Evolutionary conservation across 92 coral and sea anemone genomes (phyloP), one percentile per base, ranked within the genome.

Genomic region (Zoanthus sociatus): DNA sequence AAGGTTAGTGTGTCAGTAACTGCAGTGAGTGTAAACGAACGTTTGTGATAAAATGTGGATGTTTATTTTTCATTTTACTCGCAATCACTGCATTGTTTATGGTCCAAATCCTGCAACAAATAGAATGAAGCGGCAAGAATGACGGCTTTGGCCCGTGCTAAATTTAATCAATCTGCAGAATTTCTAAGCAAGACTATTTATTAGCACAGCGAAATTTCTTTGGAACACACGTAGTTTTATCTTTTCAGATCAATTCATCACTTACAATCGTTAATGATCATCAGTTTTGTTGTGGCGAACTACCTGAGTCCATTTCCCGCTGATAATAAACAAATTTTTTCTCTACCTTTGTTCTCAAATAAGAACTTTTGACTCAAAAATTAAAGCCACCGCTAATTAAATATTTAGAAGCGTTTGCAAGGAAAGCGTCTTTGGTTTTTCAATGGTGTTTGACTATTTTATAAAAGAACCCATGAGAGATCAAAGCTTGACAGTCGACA

Each of bases 1-100:
- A 95, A 95, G 96, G 98, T 93, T 71, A 84, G 93, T 30, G 30
- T 13, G 32, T 6, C 26, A 26, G 33, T 61, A 26, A 26, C 26
- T 26, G 26, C 26, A 26, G 63, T 58, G 3, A 14, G 3, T 60
- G 6, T 44, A 77, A 53, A 77, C 67, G 31, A 37, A 50, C 55
- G 12, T 50, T 7, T 50, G 55, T 66, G 17, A 17, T 81, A 66
- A 18, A 64, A 61, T 81, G 75, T 64, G 73, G 10, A 30, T 81
- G 75, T 66, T 79, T 79, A 44, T 67, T 81, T 81, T 37, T 17
- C 63, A 13, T 66, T 81, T 81, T 64, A 17, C 31, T 32, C 20
- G 46, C 58, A 51, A 64, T 61, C 26, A 66, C 47, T 20, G 26
- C 70, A 81, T 81, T 67, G 76, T 81, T 26, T 81, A 66, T 81